Percentiles rank a stretch among this genome's conserved stretches.
phyloP scores from a whole-genome alignment of 2,888 invertebrate species.

The Actias luna region DNA sequence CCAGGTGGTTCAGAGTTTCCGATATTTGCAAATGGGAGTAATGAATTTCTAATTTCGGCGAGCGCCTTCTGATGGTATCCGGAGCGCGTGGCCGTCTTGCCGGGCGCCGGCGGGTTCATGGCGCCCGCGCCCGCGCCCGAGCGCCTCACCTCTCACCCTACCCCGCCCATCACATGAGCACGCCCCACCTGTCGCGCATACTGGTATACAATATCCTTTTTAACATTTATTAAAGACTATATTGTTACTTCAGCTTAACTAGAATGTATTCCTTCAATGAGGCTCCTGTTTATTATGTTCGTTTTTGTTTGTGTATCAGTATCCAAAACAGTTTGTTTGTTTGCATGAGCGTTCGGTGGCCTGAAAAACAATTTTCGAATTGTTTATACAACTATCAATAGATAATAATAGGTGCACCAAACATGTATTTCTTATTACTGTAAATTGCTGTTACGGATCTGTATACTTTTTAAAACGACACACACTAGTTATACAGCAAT shows the following conservation, averaged over 20 bases:
- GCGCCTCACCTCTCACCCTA: conserved; percentile 76
- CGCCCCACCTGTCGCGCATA: conserved; percentile 55
- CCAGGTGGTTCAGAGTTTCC: conserved; percentile 83
- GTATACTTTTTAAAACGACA: background rate
- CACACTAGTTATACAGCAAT: background rate
- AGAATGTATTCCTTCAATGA: background rate
- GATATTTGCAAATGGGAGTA: conserved; percentile 90
- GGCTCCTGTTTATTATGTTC: background rate
- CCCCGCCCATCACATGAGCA: conserved; percentile 76
- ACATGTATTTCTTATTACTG: background rate
- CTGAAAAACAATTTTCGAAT: background rate
- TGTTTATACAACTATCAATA: background rate
- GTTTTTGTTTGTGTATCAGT: background rate
- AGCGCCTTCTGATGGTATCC: conserved; percentile 94
- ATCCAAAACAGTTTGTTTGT: background rate
- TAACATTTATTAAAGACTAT: conserved; percentile 35
- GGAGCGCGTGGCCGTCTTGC: conserved; percentile 86
- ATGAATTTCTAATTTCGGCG: conserved; percentile 91
- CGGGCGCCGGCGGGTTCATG: conserved; percentile 85
- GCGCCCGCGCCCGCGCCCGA: conserved; percentile 80
- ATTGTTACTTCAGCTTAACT: conserved; percentile 11
- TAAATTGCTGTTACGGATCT: background rate
- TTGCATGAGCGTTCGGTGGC: background rate
- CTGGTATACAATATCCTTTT: conserved; percentile 48
- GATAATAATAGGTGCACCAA: background rate